Percentiles rank a stretch among this genome's conserved stretches.
phyloP scores from a whole-genome alignment of 2,888 invertebrate genomes.

The Sturmia bella region DNA sequence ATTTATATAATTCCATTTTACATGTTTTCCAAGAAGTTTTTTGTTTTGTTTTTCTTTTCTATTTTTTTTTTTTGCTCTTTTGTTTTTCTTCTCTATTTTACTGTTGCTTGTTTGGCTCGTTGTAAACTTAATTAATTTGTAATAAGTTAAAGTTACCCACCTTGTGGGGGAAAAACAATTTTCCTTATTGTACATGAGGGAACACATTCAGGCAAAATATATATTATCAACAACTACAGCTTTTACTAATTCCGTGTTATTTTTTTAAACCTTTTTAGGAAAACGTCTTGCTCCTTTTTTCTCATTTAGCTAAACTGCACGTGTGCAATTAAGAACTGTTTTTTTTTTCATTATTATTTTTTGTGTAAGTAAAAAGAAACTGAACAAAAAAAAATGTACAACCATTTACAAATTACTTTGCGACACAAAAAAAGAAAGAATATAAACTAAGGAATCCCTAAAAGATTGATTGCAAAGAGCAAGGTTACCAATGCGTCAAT shows the following conservation, averaged over 20 bases:
- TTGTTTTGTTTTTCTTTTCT: background rate
- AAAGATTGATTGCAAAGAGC: slow-evolving; percentile 62
- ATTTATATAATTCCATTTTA: slow-evolving; percentile 4
- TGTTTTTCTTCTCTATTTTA: background rate
- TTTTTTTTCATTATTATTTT: slow-evolving; percentile 13
- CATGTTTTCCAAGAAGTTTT: no score
- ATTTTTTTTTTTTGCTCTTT: background rate
- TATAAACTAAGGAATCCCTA: slow-evolving; percentile 58
- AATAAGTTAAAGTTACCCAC: slow-evolving; percentile 50
- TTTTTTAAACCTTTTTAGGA: slow-evolving; percentile 17
- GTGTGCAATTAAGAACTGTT: slow-evolving; percentile 59
- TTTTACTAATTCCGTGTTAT: slow-evolving; percentile 33
- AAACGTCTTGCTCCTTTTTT: slow-evolving; percentile 20
- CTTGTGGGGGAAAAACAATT: slow-evolving; percentile 40
- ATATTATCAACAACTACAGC: slow-evolving; percentile 10
- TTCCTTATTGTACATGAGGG: slow-evolving; percentile 36
- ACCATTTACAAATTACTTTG: slow-evolving; percentile 68
- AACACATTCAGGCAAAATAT: background rate
- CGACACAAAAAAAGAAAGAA: slow-evolving; percentile 38
- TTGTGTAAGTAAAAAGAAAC: slow-evolving; percentile 1
- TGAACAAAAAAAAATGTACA: slow-evolving; percentile 20
- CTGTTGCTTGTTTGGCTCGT: slow-evolving; percentile 31
- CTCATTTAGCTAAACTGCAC: slow-evolving; percentile 50
- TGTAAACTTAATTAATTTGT: slow-evolving; percentile 66
- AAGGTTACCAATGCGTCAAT: slow-evolving; percentile 54